Evolutionary conservation across 2,113 vertebrate genomes (phyloP).

Genomic region (Varanus salvator): DNA sequence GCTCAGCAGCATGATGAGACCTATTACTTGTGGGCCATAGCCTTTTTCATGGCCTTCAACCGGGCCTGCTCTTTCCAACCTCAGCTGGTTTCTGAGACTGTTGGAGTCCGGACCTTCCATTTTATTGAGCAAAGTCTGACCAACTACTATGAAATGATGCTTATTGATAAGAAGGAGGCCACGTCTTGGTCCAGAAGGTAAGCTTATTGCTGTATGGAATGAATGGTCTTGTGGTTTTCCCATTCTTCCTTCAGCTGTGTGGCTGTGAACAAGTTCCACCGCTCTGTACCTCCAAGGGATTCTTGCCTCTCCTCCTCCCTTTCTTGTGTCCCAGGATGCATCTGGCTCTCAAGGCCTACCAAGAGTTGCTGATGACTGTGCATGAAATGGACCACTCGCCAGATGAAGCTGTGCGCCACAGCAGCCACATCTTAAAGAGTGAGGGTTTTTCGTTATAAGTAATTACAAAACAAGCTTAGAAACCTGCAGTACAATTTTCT

Average conservation of each 20-base stretch:
- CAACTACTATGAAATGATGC: constrained; percentile 95
- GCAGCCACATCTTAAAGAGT: constrained; percentile 94
- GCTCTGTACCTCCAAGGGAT: background rate
- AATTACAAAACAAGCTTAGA: background rate
- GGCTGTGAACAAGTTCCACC: background rate
- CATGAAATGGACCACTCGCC: constrained; percentile 91
- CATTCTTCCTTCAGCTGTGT: background rate
- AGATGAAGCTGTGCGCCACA: constrained; percentile 86
- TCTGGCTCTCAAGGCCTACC: constrained; percentile 93
- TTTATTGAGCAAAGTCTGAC: constrained; percentile 95
- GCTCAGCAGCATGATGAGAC: constrained; percentile 94
- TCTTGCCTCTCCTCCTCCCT: background rate
- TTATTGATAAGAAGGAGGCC: constrained; percentile 92
- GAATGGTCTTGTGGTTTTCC: background rate
- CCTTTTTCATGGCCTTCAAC: constrained; percentile 98
- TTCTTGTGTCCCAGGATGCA: constrained; percentile 87
- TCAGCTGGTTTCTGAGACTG: constrained; percentile 93
- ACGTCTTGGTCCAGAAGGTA: constrained; percentile 92
- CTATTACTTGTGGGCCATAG: constrained; percentile 93
- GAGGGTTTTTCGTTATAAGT: constrained; percentile 53
- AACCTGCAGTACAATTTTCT: background rate
- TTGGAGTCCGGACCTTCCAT: constrained; percentile 90
- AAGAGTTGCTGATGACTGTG: constrained; percentile 91
- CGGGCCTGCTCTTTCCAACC: constrained; percentile 86
- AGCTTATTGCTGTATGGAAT: background rate